Evolutionary conservation across 37 sponge, comb jelly and placozoan species (phyloP).

Genomic region (Diacarnus erythraeanus): DNA sequence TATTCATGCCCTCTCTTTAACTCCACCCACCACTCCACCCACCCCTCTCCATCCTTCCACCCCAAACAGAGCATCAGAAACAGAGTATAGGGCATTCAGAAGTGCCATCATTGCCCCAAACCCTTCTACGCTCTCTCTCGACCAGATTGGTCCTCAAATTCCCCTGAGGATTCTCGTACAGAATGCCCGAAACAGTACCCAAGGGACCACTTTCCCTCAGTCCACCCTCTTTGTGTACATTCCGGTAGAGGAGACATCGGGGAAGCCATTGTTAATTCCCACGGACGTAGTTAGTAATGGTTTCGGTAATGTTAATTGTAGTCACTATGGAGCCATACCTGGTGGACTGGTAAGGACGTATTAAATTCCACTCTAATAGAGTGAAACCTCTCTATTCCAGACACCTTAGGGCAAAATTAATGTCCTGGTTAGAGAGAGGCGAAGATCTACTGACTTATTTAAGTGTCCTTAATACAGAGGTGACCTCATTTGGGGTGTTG

Average conservation of each 20-base stretch:
- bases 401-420: not conserved
- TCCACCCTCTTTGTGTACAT: conserved; percentile 21
- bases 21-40: not conserved
- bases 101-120: conserved; percentile 1
- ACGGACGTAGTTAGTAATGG: not conserved
- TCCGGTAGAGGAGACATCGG: not conserved
- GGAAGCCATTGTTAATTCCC: conserved; percentile 20
- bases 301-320: conserved; percentile 17
- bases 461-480: too few relatives aligned
- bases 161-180: not conserved
- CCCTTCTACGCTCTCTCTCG: conserved; percentile 5
- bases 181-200: not conserved
- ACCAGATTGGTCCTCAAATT: conserved; percentile 21
- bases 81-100: not conserved
- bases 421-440: not conserved
- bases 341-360: conserved; percentile 12
- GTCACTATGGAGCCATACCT: conserved; percentile 25
- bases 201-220: conserved; percentile 29
- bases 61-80: conserved; percentile 3
- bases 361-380: not conserved
- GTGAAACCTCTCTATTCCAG: not conserved
- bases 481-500: not conserved
- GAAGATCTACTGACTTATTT: not conserved
- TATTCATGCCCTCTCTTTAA: too few relatives aligned
- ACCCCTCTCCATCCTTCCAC: not conserved